These are phyloP conservation scores for Notospermus geniculatus DNA, from an alignment of 1,140 invertebrate species.

Conservation along the genomic window DNA sequence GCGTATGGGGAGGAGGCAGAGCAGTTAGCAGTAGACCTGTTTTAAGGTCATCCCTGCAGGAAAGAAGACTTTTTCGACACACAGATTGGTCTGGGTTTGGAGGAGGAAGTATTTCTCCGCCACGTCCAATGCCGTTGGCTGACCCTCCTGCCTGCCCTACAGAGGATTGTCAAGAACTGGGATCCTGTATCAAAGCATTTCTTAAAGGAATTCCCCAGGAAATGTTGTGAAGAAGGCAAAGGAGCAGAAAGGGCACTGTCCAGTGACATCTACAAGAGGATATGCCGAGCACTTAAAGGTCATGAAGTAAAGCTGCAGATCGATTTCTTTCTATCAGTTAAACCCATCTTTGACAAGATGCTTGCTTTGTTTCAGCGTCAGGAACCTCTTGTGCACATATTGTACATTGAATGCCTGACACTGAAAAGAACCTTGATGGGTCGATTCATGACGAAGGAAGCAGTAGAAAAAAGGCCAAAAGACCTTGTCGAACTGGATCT, in stretches of 20 bases:
- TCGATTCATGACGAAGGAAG: slow-evolving; percentile 11
- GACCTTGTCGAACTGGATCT: slow-evolving; percentile 16
- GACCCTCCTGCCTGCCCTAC: slow-evolving; percentile 25
- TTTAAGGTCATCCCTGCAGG: slow-evolving; percentile 32
- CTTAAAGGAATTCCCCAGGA: slow-evolving; percentile 15
- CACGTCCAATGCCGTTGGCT: slow-evolving; percentile 33
- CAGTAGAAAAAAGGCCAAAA: slow-evolving; percentile 10
- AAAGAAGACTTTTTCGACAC: slow-evolving; percentile 32
- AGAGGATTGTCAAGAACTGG: slow-evolving; percentile 30
- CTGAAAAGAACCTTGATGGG: slow-evolving; percentile 17
- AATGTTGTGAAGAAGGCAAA: neutral
- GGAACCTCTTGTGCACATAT: slow-evolving; percentile 24
- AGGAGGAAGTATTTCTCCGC: slow-evolving; percentile 29
- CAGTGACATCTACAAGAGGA: slow-evolving; percentile 22
- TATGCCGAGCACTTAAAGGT: slow-evolving; percentile 17
- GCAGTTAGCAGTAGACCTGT: slow-evolving; percentile 28
- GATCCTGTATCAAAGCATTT: slow-evolving; percentile 25
- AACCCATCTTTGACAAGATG: slow-evolving; percentile 23
- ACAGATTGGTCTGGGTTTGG: slow-evolving; percentile 20
- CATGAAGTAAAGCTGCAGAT: slow-evolving; percentile 15
- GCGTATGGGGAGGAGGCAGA: slow-evolving; percentile 27
- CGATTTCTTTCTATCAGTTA: slow-evolving; percentile 21
- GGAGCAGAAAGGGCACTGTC: slow-evolving; percentile 11
- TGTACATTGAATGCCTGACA: slow-evolving; percentile 17
- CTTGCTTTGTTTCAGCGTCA: slow-evolving; percentile 23